A percentile compares a stretch with the other conserved stretches of the same genome.
phyloP scores from a whole-genome alignment of 37 sponge, comb jelly and placozoan genomes.

The Sycon ciliatum region DNA sequence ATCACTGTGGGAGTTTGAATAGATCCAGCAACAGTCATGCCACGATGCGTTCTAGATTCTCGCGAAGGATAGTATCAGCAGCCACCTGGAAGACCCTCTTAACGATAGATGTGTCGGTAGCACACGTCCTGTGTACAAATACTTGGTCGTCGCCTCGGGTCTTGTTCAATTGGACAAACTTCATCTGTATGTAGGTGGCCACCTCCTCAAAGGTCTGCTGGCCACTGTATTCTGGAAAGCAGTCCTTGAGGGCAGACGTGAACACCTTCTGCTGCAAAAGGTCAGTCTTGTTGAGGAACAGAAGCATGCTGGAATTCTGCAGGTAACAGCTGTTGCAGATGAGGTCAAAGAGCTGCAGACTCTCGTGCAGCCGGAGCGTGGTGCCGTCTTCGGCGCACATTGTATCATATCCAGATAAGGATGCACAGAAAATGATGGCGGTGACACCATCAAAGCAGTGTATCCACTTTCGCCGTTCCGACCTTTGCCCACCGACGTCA shows the following conservation, averaged over 20 bases:
- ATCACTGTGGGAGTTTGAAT: too few relatives aligned
- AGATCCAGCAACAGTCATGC: too few relatives aligned
- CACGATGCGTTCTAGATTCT: too few relatives aligned
- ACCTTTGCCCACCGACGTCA: conserved; percentile 87
- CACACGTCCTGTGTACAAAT: conserved; percentile 78
- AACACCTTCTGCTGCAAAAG: conserved; percentile 68
- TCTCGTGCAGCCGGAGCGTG: conserved; percentile 78
- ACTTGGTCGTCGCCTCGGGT: conserved; percentile 53
- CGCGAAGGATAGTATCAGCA: conserved; percentile 80
- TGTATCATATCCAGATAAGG: conserved; percentile 71
- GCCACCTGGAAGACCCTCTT: conserved; percentile 73
- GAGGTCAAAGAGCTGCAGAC: conserved; percentile 60
- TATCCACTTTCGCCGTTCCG: conserved; percentile 86
- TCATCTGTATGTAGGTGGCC: conserved; percentile 57
- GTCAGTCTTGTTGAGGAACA: conserved; percentile 86
- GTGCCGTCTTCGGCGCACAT: conserved; percentile 55
- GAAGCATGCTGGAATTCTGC: conserved; percentile 63
- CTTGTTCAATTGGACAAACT: conserved; percentile 63
- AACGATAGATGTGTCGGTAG: conserved; percentile 79
- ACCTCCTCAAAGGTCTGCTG: conserved; percentile 66
- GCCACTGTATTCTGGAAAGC: conserved; percentile 71
- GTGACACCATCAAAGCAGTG: conserved; percentile 83
- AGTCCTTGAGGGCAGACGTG: conserved; percentile 47
- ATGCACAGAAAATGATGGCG: conserved; percentile 79
- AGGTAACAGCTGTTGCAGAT: conserved; percentile 83